Evolutionary conservation across 2,797 vertebrate genomes (phyloP).

Genomic region (Octomys mimax): DNA sequence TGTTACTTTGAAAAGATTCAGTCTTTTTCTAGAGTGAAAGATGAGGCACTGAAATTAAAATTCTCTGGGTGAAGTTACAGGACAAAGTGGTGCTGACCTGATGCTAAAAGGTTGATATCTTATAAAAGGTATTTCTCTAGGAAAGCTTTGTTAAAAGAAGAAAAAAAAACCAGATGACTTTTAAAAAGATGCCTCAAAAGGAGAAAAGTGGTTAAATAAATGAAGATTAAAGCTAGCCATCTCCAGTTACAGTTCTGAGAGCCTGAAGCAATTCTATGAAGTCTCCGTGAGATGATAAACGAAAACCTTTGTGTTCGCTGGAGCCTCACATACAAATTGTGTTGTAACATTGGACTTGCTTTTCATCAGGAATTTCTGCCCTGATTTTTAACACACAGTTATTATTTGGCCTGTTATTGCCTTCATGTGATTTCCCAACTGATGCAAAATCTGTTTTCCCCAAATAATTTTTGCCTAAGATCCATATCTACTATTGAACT

Average conservation of each 20-base stretch:
- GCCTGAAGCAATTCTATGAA: background rate
- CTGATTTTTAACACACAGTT: background rate
- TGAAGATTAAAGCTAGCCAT: background rate
- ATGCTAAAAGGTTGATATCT: background rate
- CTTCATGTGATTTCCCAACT: background rate
- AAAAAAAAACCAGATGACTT: background rate
- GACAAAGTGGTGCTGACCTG: background rate
- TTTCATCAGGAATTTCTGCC: background rate
- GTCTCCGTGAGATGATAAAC: background rate
- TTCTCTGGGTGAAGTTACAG: background rate
- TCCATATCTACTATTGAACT: background rate
- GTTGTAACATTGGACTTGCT: background rate
- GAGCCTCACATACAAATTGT: background rate
- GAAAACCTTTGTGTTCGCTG: background rate
- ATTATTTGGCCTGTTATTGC: background rate
- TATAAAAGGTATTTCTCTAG: background rate
- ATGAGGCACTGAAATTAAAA: background rate
- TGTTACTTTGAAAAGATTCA: background rate
- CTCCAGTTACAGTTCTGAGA: too few species aligned
- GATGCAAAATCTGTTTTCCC: background rate
- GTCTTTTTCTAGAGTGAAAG: background rate
- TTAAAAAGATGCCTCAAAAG: background rate
- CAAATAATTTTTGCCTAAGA: background rate
- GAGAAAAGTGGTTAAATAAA: background rate
- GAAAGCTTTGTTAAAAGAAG: background rate